phyloP scores from a whole-genome alignment of 2,113 vertebrate species.

The Mellivora capensis region DNA sequence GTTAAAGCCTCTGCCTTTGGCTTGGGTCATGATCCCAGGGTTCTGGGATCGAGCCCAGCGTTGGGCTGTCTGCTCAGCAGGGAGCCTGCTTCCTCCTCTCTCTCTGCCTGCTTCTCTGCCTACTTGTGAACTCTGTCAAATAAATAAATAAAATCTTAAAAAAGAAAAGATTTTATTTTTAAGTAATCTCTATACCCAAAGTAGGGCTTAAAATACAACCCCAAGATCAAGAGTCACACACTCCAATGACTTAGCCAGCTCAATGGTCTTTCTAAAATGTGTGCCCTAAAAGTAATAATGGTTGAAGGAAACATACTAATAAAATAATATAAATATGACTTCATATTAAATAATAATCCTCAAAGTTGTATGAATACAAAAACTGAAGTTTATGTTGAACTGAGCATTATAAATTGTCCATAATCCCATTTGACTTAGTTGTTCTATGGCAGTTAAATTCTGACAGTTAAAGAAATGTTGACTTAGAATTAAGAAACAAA shows the following conservation, averaged over 20 bases:
- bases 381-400: background rate
- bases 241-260: background rate
- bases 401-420: background rate
- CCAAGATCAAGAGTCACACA: background rate
- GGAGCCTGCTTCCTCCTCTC: too few relatives aligned
- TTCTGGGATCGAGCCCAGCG: too few relatives aligned
- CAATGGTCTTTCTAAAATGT: background rate
- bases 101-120: too few relatives aligned
- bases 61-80: too few relatives aligned
- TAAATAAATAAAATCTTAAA: too few relatives aligned
- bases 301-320: background rate
- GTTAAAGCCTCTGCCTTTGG: too few relatives aligned
- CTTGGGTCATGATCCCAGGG: too few relatives aligned
- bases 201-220: background rate
- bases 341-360: background rate
- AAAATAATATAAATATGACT: background rate
- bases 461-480: background rate
- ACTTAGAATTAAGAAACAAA: slow-evolving; percentile 17
- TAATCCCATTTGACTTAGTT: background rate
- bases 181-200: background rate
- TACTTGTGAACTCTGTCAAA: too few relatives aligned
- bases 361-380: background rate
- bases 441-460: background rate
- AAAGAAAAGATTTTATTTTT: background rate
- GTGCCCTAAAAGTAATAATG: background rate